A percentile compares a stretch with the other conserved stretches of the same genome.
Conservation (phyloP, 1,140 invertebrate genomes). For the Drosophila micromelanica region DNA sequence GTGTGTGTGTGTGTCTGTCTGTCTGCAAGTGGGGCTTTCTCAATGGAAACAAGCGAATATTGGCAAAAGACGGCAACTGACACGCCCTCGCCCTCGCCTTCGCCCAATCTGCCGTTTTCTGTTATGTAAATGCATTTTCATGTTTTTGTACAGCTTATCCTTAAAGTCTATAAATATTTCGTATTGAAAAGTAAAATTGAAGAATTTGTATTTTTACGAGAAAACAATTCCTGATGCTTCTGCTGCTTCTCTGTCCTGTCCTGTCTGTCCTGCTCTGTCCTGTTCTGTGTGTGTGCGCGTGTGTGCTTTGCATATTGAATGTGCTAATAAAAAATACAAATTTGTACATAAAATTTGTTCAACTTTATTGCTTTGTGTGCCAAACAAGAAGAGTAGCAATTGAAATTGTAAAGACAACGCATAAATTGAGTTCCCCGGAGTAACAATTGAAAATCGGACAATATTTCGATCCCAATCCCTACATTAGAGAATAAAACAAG, state of each 20-base stretch:
- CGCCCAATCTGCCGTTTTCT: conserved; percentile 9
- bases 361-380: conserved; percentile 60
- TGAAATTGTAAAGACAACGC: conserved; percentile 22
- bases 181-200: conserved; percentile 73
- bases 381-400: conserved; percentile 39
- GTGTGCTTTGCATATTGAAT: conserved; percentile 66
- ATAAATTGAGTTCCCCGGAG: conserved; percentile 32
- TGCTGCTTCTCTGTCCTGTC: no score
- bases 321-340: conserved; percentile 82
- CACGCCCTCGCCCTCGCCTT: conserved; percentile 24
- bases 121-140: conserved; percentile 82
- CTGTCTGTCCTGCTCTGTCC: not conserved
- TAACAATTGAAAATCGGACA: conserved; percentile 18
- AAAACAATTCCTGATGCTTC: conserved; percentile 58
- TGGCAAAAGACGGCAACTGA: conserved; percentile 10
- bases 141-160: conserved; percentile 74
- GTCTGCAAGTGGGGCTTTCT: not conserved
- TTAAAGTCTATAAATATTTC: conserved; percentile 80
- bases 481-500: no score
- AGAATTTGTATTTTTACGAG: conserved; percentile 63
- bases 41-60: conserved; percentile 10
- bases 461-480: not conserved
- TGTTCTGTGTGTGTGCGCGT: conserved; percentile 26
- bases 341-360: conserved; percentile 75
- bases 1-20: not conserved